Base-by-base conservation (phyloP, 1,140 invertebrate genomes). In the Stegodyphus mimosarum region DNA sequence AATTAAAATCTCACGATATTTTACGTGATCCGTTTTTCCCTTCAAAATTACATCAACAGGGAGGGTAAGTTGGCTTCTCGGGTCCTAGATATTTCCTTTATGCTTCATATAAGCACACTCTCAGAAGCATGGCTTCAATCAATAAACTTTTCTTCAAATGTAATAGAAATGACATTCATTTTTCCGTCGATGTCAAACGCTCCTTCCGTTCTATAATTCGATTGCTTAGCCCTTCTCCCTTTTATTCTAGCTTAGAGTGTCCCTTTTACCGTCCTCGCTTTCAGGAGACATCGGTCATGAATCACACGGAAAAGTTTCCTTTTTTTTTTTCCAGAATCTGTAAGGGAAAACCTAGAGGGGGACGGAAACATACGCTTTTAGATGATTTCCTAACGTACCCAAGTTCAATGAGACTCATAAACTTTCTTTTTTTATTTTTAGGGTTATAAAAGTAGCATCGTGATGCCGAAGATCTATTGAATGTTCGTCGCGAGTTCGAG, bases 161-260 rank as follows among this genome's bases (percentile, higher is more conserved):
- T 69, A 81, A 81, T 81, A 71, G 78, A 81, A 81, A 81, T 72
- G 78, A 18, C 78, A 81, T 81, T 79, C 64, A 79, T 79, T 79
- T 79, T 81, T 81, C 78, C 53, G 53, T n/a, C 53, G 55, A 72
- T 81, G 78, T 81, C 78, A 81, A 81, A 72, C 78, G 67, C 71
- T 81, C 78, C 73, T 33, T 60, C 73, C 73, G 73, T 60, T 17
- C 74, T 55, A 53, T 81, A 81, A 81, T 81, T 81, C 64, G 78
- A 81, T 81, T 81, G 78, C 55, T 55, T 10, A 6, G 60, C n/a
- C 76, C 76, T 55, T 18, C 33, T 9, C 78, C 77, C 63, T 5
- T 3, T 70, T 69, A 64, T 10, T 17, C 50, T 11, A 52, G 53
- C 50, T 53, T 74, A 33, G 51, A 55, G 33, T 64, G 74, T 60